phyloP scores from a whole-genome alignment of 2,113 vertebrate genomes.

The Nettapus auritus region DNA sequence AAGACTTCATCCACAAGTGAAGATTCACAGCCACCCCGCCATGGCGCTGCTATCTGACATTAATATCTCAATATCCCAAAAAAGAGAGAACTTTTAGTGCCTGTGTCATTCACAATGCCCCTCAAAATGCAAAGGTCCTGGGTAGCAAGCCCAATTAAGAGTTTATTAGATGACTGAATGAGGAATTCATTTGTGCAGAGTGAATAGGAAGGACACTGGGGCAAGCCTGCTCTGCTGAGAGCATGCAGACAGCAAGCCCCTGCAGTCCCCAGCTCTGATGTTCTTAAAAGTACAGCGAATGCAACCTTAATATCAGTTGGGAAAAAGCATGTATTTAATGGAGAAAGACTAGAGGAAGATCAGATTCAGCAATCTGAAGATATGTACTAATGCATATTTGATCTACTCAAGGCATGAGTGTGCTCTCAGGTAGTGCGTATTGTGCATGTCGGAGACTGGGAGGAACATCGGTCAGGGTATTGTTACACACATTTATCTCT shows the following conservation, averaged over 20 bases:
- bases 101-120: neutral
- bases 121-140: neutral
- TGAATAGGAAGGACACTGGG: neutral
- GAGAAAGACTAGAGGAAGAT: neutral
- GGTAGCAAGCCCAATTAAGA: neutral
- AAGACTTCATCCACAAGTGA: neutral
- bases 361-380: neutral
- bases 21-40: neutral
- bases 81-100: rapidly evolving
- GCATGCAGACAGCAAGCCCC: neutral
- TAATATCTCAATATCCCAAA: neutral
- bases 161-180: neutral
- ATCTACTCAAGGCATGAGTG: neutral
- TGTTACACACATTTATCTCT: constrained; percentile 26
- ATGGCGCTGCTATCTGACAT: neutral
- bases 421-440: neutral
- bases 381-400: neutral
- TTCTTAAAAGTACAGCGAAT: neutral
- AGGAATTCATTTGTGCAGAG: neutral
- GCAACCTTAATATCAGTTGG: neutral
- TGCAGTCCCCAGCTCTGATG: neutral
- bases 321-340: neutral
- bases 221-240: neutral
- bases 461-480: constrained; percentile 11
- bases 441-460: neutral